Conservation (phyloP, 2,888 invertebrate genomes). For the Drosophila prostipennis region DNA sequence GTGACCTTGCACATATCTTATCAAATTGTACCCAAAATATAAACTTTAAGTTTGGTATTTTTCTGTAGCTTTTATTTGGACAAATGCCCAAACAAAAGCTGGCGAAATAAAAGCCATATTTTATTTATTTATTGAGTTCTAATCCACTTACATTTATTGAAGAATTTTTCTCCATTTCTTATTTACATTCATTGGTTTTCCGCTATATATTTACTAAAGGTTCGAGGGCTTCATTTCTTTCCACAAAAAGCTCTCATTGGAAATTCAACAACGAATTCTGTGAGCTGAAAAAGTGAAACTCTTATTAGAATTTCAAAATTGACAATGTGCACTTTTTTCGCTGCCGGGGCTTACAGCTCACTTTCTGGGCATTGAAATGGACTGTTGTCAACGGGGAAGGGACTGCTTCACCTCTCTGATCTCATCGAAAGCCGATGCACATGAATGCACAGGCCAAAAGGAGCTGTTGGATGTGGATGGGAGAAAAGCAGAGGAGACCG, state of each 20-base stretch:
- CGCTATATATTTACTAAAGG: not conserved
- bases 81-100: no score
- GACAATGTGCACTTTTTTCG: conserved; percentile 2
- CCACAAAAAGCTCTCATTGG: not conserved
- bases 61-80: no score
- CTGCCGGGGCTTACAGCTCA: conserved; percentile 21
- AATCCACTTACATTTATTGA: not conserved
- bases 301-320: conserved; percentile 24
- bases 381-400: conserved; percentile 15
- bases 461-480: not conserved
- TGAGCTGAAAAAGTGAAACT: conserved; percentile 1
- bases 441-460: conserved; percentile 57
- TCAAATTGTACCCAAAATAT: not conserved
- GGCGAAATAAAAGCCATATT: not conserved
- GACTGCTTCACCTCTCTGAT: conserved; percentile 47
- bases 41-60: not conserved
- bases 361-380: conserved; percentile 23
- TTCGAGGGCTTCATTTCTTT: not conserved
- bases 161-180: not conserved
- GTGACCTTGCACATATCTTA: not conserved
- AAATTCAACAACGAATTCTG: conserved; percentile 3
- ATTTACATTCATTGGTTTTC: not conserved
- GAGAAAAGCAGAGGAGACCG: not conserved
- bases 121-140: not conserved
- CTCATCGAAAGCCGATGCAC: conserved; percentile 65